phyloP scores from a whole-genome alignment of 1,140 invertebrate genomes.

The Apis cerana region DNA sequence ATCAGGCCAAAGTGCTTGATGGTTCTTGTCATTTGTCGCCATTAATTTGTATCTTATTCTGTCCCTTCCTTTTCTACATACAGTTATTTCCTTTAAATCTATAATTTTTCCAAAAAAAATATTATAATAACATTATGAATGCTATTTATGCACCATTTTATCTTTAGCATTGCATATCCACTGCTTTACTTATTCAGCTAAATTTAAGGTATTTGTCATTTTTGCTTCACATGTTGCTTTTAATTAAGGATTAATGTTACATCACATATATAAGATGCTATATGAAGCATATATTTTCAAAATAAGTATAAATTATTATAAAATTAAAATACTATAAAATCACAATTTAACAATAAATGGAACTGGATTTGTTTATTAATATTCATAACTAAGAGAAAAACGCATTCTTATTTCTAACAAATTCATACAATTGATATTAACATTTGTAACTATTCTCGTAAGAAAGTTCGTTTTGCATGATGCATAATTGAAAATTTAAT shows the following conservation, averaged over 20 bases:
- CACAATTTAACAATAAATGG: background rate
- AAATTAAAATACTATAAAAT: background rate
- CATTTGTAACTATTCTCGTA: background rate
- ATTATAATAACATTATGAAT: slow-evolving; percentile 1
- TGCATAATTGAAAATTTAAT: slow-evolving; percentile 46
- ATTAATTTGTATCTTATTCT: slow-evolving; percentile 58
- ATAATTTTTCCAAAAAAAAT: slow-evolving; percentile 2
- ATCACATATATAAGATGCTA: background rate
- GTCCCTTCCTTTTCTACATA: slow-evolving; percentile 71
- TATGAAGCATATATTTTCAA: background rate
- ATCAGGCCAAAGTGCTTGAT: slow-evolving; percentile 54
- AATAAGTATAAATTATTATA: background rate
- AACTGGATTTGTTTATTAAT: background rate
- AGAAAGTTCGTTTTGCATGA: background rate
- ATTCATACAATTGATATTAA: slow-evolving; percentile 20
- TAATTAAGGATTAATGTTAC: background rate
- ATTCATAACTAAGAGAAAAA: background rate
- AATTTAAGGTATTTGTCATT: slow-evolving; percentile 3
- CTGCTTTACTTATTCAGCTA: slow-evolving; percentile 3
- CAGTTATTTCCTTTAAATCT: slow-evolving; percentile 2
- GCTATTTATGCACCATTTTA: slow-evolving; percentile 14
- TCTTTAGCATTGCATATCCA: background rate
- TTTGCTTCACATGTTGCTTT: background rate
- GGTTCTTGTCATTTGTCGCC: slow-evolving; percentile 54
- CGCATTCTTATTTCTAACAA: slow-evolving; percentile 9